Base-by-base conservation (phyloP, 1,140 invertebrate species). In the Neoseiulus cucumeris region DNA sequence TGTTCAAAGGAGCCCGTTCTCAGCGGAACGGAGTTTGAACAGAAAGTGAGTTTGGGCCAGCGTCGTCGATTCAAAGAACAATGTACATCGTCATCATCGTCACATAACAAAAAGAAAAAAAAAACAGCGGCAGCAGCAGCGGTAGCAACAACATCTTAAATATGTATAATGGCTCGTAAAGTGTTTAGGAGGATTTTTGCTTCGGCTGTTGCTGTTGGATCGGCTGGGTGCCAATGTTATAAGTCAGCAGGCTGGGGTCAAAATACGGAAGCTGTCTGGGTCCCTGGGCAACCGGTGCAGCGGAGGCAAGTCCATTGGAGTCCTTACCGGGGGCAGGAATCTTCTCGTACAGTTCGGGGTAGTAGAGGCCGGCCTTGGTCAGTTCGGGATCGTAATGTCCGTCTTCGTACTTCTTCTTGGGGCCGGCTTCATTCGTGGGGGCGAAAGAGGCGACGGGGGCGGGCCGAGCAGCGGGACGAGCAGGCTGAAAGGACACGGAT, bases 371-470 rank as follows among this genome's bases (percentile, higher is more conserved):
- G 9, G 51, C 14, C 22, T 59, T 59, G 14, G 51, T 59, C 51
- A 59, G 9, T 25, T 59, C 51, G 14, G 51, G 51, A 20, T 59
- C 51, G 51, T 59, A 59, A 2, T 59, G 51, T 14, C 51, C 51
- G 33, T 59, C 51, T 59, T 59, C 51, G 51, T 59, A 59, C 22
- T 59, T 59, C 51, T 59, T 59, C 51, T 59, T 59, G 14, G 51
- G 51, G 22, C n/a, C 22, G 22, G 51, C 51, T 29, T 59, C 51
- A 33, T 59, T 59, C 14, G 33, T 59, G 4, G 51, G 14, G 33
- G 51, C 51, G 22, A 33, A 33, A 39, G 33, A 39, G 9, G 33
- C 9, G 4, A 9, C 33, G 33, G 33, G 33, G 9, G 33, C 33
- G 33, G 33, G 33, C 4, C 33, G 33, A 9, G 33, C 4, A 4